Conservation (phyloP, 1,140 invertebrate genomes). For the Dendrolimus punctatus region DNA sequence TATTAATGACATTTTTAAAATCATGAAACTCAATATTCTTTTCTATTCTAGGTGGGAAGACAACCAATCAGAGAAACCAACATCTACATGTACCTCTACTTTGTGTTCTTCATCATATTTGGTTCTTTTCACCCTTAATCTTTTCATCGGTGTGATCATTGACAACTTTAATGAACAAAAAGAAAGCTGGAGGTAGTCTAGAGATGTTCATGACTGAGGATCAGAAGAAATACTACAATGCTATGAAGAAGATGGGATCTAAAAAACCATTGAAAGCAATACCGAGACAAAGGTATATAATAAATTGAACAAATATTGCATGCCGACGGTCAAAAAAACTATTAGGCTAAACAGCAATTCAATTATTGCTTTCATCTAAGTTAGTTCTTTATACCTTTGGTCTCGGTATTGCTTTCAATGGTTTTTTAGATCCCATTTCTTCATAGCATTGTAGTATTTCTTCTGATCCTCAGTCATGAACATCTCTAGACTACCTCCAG, state of each 20-base stretch:
- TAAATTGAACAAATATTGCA: slow-evolving; percentile 4
- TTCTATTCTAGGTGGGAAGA: slow-evolving; percentile 78
- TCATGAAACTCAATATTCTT: slow-evolving; percentile 3
- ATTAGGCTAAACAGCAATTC: too few species aligned
- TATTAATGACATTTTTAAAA: not conserved
- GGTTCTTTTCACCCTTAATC: slow-evolving; percentile 98
- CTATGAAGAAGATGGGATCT: slow-evolving; percentile 99
- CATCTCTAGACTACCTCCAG: slow-evolving; percentile 98
- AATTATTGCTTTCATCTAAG: too few species aligned
- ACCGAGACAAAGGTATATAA: slow-evolving; percentile 87
- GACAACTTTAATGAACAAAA: slow-evolving; percentile 99
- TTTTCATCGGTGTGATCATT: slow-evolving; percentile 99
- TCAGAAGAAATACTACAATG: slow-evolving; percentile 99
- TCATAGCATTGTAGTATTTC: slow-evolving; percentile 99
- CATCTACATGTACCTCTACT: slow-evolving; percentile 98
- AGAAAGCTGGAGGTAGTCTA: slow-evolving; percentile 97
- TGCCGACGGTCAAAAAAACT: too few species aligned
- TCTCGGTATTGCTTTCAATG: slow-evolving; percentile 96
- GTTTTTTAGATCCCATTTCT: slow-evolving; percentile 99
- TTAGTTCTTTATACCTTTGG: slow-evolving; percentile 80
- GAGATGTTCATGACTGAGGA: slow-evolving; percentile 99
- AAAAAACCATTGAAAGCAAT: slow-evolving; percentile 99
- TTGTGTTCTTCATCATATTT: slow-evolving; percentile 98
- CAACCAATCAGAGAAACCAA: slow-evolving; percentile 95
- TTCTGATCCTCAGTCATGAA: slow-evolving; percentile 99